These are phyloP conservation scores for Philaethria dido DNA, from an alignment of 2,888 invertebrate genomes.

Conservation along the genomic window DNA sequence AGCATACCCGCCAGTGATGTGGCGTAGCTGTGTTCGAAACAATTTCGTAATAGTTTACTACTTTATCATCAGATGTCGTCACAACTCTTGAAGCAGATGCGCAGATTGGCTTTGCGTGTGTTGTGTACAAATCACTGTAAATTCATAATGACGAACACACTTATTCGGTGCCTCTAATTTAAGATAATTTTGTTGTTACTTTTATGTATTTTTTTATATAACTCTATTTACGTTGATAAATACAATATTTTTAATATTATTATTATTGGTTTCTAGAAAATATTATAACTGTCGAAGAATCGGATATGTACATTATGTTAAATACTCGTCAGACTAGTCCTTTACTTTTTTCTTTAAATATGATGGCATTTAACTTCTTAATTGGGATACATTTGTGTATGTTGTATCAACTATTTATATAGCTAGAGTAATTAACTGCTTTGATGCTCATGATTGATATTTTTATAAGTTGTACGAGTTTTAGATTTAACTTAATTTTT, in stretches of 20 bases:
- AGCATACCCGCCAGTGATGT: slow-evolving; percentile 5
- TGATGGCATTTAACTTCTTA: too few species aligned
- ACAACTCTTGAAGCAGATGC: slow-evolving; percentile 27
- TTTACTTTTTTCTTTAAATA: too few species aligned
- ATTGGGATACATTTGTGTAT: neutral
- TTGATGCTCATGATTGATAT: neutral
- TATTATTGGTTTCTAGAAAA: too few species aligned
- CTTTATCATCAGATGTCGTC: slow-evolving; percentile 29
- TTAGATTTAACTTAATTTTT: neutral
- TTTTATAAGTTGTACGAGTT: neutral
- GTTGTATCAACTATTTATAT: neutral
- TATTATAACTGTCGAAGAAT: too few species aligned
- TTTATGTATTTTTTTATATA: neutral
- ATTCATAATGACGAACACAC: neutral
- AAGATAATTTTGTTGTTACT: neutral
- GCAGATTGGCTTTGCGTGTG: slow-evolving; percentile 23
- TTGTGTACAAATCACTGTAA: slow-evolving; percentile 8
- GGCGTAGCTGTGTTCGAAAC: slow-evolving; percentile 24
- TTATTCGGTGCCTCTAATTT: neutral
- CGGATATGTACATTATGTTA: too few species aligned
- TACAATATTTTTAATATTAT: too few species aligned
- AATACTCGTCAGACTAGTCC: too few species aligned
- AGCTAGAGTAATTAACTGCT: neutral
- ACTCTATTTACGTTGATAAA: neutral
- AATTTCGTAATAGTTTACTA: slow-evolving; percentile 30